Evolutionary conservation across 2,113 vertebrate species (phyloP).

Genomic region (Noturus placidus): DNA sequence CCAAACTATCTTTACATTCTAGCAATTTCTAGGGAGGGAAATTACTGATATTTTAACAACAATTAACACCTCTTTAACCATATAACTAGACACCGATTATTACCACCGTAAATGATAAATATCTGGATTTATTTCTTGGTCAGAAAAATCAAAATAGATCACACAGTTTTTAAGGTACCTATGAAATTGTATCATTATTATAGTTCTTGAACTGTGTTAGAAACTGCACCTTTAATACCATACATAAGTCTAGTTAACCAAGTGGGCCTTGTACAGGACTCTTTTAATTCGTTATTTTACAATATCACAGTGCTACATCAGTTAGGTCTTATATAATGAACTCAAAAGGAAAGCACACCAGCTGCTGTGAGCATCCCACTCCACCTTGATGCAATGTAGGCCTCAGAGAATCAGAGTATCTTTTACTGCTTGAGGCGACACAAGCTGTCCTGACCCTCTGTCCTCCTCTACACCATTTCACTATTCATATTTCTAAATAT

Average conservation of each 20-base stretch:
- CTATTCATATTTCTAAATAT: neutral
- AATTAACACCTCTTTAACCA: neutral
- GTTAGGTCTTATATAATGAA: neutral
- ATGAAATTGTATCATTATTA: neutral
- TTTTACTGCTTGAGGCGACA: constrained; percentile 32
- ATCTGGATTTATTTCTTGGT: neutral
- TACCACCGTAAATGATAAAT: neutral
- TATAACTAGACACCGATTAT: neutral
- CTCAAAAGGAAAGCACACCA: constrained; percentile 7
- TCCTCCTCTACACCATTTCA: neutral
- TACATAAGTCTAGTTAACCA: neutral
- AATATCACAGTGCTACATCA: neutral
- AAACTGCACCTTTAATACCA: neutral
- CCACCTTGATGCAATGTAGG: constrained; percentile 5
- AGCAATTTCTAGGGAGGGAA: neutral
- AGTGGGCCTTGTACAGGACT: neutral
- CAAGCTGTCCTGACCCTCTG: constrained; percentile 16
- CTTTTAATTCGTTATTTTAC: neutral
- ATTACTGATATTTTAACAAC: neutral
- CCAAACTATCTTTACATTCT: neutral
- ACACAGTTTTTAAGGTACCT: neutral
- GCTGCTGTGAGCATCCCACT: constrained; percentile 12
- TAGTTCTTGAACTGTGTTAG: neutral
- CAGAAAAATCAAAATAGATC: neutral
- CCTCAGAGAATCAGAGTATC: constrained; percentile 15